phyloP scores from a whole-genome alignment of 2,797 vertebrate genomes.

The Lutjanus argentimaculatus region DNA sequence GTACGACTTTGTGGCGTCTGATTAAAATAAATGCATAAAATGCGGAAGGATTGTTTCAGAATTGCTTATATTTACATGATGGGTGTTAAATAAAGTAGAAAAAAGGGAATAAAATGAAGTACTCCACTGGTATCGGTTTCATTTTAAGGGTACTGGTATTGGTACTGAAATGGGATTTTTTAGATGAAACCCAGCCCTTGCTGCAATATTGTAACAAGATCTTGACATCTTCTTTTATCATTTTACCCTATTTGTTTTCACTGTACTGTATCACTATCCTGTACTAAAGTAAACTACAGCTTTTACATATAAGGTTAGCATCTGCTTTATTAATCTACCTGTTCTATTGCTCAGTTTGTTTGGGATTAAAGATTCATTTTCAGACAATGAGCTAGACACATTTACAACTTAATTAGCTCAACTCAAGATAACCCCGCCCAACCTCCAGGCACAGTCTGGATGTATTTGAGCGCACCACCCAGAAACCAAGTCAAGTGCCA shows the following conservation, averaged over 20 bases:
- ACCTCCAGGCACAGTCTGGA: neutral
- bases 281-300: no score
- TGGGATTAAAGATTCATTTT: slow-evolving; percentile 1
- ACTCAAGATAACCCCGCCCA: neutral
- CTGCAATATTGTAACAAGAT: neutral
- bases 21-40: no score
- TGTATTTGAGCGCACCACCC: slow-evolving; percentile 1
- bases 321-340: neutral
- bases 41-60: no score
- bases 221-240: neutral
- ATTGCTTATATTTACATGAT: no score
- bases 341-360: neutral
- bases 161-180: no score
- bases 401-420: neutral
- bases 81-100: no score
- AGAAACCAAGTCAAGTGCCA: neutral
- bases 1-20: no score
- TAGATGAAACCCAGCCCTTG: no score
- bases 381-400: neutral
- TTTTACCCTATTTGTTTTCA: neutral
- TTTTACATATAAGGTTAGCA: neutral
- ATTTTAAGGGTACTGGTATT: no score
- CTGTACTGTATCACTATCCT: no score
- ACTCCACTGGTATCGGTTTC: no score
- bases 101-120: no score